These are phyloP conservation scores for Hemiprocne comata DNA, from an alignment of 2,113 vertebrate genomes.

Conservation along the genomic window DNA sequence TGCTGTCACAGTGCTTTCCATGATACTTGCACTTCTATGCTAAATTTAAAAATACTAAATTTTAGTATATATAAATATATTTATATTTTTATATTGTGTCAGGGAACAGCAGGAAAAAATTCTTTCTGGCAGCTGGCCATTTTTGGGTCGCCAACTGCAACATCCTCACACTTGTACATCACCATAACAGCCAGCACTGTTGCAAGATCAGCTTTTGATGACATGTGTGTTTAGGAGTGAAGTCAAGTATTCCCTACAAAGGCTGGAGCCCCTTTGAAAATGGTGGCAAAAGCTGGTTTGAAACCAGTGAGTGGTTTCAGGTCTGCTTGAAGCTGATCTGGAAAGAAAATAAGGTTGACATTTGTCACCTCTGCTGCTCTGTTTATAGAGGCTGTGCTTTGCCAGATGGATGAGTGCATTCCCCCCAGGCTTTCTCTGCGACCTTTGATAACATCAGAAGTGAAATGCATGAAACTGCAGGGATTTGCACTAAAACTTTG, in stretches of 20 bases:
- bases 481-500: background rate
- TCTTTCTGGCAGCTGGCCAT: background rate
- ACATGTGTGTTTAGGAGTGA: background rate
- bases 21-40: background rate
- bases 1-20: background rate
- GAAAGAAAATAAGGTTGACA: background rate
- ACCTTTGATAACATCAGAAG: background rate
- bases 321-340: background rate
- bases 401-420: background rate
- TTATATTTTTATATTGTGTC: background rate
- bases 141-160: background rate
- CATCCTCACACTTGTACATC: background rate
- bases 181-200: fast-evolving
- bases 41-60: too few species aligned
- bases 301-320: background rate
- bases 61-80: too few species aligned
- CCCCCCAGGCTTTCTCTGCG: background rate
- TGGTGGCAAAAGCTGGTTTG: background rate
- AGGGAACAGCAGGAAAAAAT: background rate
- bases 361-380: background rate
- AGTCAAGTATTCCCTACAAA: background rate
- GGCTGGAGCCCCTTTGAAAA: background rate
- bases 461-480: background rate
- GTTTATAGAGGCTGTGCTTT: background rate
- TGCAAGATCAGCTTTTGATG: background rate